Percentiles rank a stretch among this genome's conserved stretches.
These are phyloP conservation scores for Pelmatolapia mariae DNA, from an alignment of 2,113 vertebrate species.

Conservation along the genomic window DNA sequence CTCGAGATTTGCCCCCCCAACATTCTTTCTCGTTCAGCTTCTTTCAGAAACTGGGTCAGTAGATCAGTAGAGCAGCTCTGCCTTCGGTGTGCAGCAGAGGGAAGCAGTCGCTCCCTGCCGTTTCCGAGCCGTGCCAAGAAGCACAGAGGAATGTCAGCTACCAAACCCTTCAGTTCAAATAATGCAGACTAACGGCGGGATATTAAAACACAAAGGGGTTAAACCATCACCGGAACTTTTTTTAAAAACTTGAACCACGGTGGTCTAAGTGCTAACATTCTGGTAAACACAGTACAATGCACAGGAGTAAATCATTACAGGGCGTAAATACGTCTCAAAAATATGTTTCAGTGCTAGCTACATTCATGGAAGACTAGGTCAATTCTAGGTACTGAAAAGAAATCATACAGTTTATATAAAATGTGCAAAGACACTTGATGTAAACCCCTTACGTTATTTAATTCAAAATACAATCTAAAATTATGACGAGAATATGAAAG, in stretches of 20 bases:
- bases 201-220: background rate
- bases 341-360: background rate
- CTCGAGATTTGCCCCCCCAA: background rate
- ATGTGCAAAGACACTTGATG: background rate
- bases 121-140: background rate
- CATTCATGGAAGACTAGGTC: background rate
- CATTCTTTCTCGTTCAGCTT: background rate
- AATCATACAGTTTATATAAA: background rate
- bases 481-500: background rate
- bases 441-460: background rate
- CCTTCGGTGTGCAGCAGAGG: slow-evolving; percentile 14
- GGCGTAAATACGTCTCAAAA: background rate
- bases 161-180: background rate
- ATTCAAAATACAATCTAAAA: background rate
- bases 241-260: background rate
- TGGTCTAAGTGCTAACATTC: background rate
- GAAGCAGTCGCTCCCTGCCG: background rate
- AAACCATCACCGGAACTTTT: background rate
- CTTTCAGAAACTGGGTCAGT: slow-evolving; percentile 57
- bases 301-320: background rate
- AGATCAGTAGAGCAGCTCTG: slow-evolving; percentile 58
- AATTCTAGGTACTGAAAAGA: background rate
- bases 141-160: background rate
- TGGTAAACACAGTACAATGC: background rate
- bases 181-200: background rate